Percentiles rank a stretch among this genome's conserved stretches.
phyloP scores from a whole-genome alignment of 2,888 invertebrate species.

The Silvanus unidentatus region DNA sequence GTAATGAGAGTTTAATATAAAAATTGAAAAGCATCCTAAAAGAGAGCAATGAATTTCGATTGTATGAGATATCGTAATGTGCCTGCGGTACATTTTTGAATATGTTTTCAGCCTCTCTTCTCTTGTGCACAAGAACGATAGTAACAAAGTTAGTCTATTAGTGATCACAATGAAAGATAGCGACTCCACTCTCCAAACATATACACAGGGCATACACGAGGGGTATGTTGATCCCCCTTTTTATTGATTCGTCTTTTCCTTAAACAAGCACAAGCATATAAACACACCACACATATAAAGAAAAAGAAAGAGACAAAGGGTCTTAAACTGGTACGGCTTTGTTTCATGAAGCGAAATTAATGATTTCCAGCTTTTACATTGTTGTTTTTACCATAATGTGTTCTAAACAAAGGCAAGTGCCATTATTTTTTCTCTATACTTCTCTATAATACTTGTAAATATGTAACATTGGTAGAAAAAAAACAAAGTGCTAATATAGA shows the following conservation, averaged over 20 bases:
- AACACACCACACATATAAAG: conserved; percentile 14
- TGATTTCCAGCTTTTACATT: conserved; percentile 4
- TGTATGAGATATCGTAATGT: conserved; percentile 8
- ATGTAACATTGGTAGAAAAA: no score
- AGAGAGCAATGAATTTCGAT: no score
- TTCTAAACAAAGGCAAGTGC: conserved; percentile 7
- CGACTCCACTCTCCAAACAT: conserved; percentile 18
- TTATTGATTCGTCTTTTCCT: conserved; percentile 26
- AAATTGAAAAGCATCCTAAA: no score
- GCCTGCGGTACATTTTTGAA: conserved; percentile 18
- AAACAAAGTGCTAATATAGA: no score
- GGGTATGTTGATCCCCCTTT: conserved; percentile 4
- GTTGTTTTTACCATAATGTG: conserved; percentile 1
- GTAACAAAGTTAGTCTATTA: conserved; percentile 36
- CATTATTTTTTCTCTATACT: conserved; percentile 7
- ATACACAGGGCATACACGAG: no score
- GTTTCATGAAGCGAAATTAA: conserved; percentile 15
- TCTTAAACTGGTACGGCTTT: conserved; percentile 4
- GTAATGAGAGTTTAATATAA: no score
- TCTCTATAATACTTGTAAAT: no score
- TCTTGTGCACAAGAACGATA: conserved; percentile 16
- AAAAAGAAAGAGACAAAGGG: no score
- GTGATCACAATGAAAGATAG: conserved; percentile 33
- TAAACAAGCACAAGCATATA: not conserved
- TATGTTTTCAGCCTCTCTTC: not conserved